Evolutionary conservation across 2,888 invertebrate genomes (phyloP).

Genomic region (Brachyopa scutellaris): DNA sequence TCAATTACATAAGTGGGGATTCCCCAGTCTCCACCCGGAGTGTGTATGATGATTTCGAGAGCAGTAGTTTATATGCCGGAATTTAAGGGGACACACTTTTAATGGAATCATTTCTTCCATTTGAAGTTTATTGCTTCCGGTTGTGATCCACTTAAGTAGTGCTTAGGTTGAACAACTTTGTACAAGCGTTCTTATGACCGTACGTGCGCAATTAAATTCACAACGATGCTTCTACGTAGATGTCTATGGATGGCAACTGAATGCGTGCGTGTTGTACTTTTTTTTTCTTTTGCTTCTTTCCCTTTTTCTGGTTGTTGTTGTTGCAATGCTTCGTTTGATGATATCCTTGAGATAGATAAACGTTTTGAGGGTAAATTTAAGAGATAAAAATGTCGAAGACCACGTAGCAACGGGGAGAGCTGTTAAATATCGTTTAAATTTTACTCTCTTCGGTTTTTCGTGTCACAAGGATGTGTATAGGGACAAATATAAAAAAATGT

Average conservation of each 20-base stretch:
- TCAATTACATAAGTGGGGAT: slow-evolving; percentile 23
- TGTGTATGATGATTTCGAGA: background rate
- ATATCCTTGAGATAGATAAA: slow-evolving; percentile 39
- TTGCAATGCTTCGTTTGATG: slow-evolving; percentile 28
- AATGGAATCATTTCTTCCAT: slow-evolving; percentile 43
- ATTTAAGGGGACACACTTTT: slow-evolving; percentile 45
- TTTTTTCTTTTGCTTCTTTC: background rate
- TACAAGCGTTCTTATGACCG: slow-evolving; percentile 53
- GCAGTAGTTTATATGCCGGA: slow-evolving; percentile 8
- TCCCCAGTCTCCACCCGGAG: background rate
- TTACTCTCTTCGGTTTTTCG: too few relatives aligned
- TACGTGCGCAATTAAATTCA: slow-evolving; percentile 63
- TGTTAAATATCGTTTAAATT: slow-evolving; percentile 3
- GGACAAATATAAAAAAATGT: too few relatives aligned
- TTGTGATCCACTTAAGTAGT: slow-evolving; percentile 73
- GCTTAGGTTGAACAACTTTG: slow-evolving; percentile 62
- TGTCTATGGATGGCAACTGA: background rate
- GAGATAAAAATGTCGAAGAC: slow-evolving; percentile 12
- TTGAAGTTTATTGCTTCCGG: slow-evolving; percentile 65
- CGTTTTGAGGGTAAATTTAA: slow-evolving; percentile 14
- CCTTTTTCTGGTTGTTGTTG: too few relatives aligned
- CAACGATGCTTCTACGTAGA: slow-evolving; percentile 21
- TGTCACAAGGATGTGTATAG: too few relatives aligned
- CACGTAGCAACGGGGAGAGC: background rate
- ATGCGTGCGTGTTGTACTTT: slow-evolving; percentile 13